Evolutionary conservation across 2,113 vertebrate genomes (phyloP), one percentile per base, ranked within the genome.

Genomic region (Muntiacus reevesi): DNA sequence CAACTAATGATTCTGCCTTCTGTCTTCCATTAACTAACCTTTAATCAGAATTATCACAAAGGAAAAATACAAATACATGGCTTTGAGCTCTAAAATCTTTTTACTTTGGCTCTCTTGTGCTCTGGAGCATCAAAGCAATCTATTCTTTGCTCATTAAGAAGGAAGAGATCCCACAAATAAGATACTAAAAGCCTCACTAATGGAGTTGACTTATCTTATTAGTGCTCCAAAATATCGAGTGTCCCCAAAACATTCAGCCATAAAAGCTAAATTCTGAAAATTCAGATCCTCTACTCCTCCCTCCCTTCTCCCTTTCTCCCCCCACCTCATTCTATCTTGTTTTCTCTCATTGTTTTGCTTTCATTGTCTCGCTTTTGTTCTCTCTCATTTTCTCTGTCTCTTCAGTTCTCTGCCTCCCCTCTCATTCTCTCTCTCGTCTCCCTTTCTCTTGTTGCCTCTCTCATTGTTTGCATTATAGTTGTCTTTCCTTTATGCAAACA

Each of bases 401-500:
- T n/a, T 25, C 86, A 54, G 45, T 74, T 83, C 30, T 55, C 25
- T 43, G 3, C 25, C 17, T 67, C 47, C 9, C 76, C 11, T 30
- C 67, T 60, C 10, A 16, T 50, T 47, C 40, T 76, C 17, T 76
- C 60, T 92, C 40, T 36, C 8, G n/a, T 27, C 14, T 67, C 10
- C 54, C 28, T 43, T 27, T 78, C 6, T 47, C 5, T 23, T 17
- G 60, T 30, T 12, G 7, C 89, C 16, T 87, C 27, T 45, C 52
- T 50, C 64, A 45, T 92, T 96, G 81, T 96, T 97, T 94, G 33
- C 52, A 94, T 91, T 97, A 6, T 93, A 97, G 60, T 81, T 95
- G 45, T 78, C 30, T 96, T 47, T 98, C 36, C 30, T 96, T 96
- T 97, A 87, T 95, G 40, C 16, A 94, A 97, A 92, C 67, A 92